Conservation (phyloP, 2,888 invertebrate genomes). For the Hydraecia micacea region DNA sequence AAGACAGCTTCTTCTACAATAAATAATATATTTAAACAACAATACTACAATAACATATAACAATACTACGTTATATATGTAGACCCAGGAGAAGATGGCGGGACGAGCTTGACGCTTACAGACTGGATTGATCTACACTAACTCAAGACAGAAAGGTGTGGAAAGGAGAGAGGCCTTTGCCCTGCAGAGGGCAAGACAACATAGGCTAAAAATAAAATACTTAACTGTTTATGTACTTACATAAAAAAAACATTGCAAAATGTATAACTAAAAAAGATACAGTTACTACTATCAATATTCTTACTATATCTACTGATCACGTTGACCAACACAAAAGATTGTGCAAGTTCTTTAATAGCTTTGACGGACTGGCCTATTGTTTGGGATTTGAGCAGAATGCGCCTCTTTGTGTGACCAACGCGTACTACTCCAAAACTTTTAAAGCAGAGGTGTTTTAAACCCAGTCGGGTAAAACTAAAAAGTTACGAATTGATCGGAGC, state of each 20-base stretch:
- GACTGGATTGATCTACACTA: neutral
- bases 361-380: constrained; percentile 72
- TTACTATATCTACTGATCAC: constrained; percentile 62
- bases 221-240: constrained; percentile 3
- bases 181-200: neutral
- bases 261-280: constrained; percentile 66
- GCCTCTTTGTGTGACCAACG: constrained; percentile 58
- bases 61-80: no score
- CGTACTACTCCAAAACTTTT: constrained; percentile 36
- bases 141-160: neutral
- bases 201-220: neutral
- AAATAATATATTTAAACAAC: constrained; percentile 19
- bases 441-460: constrained; percentile 56
- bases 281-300: constrained; percentile 65
- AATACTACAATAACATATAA: no score
- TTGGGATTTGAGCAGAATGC: constrained; percentile 62
- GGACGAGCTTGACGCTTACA: neutral
- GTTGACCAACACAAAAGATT: constrained; percentile 72
- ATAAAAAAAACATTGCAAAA: constrained; percentile 59
- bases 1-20: constrained; percentile 8
- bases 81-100: neutral
- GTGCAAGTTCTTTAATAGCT: constrained; percentile 72
- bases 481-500: constrained; percentile 72
- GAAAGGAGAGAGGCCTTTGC: neutral
- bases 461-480: constrained; percentile 59